A percentile compares a stretch with the other conserved stretches of the same genome.
phyloP scores from a whole-genome alignment of 1,140 invertebrate species.

The Galendromus occidentalis region DNA sequence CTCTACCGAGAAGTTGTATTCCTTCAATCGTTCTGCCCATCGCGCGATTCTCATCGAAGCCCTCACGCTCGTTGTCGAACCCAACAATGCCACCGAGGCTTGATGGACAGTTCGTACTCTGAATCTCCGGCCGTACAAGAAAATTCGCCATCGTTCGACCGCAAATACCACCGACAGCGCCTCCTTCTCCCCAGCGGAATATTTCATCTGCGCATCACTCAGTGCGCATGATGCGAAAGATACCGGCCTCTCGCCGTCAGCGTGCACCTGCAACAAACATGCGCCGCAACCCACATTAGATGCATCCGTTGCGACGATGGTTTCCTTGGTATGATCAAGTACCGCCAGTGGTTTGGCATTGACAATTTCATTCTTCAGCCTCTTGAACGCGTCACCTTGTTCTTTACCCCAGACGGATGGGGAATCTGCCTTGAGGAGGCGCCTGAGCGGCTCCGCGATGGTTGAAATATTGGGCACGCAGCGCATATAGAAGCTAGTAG shows the following conservation, averaged over 20 bases:
- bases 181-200: neutral
- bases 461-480: no score
- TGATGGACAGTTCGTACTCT: neutral
- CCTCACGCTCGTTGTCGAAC: neutral
- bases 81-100: neutral
- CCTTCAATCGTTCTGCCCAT: neutral
- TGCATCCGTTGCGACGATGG: neutral
- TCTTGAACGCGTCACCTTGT: neutral
- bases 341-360: no score
- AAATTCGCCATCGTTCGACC: neutral
- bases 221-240: neutral
- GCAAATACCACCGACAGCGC: neutral
- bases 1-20: neutral
- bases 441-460: no score
- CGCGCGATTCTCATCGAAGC: neutral
- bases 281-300: neutral
- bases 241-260: neutral
- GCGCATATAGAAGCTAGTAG: no score
- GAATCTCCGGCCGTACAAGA: no score
- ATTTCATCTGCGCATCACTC: neutral
- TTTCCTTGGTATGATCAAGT: no score
- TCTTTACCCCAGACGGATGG: neutral
- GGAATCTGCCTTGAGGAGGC: neutral
- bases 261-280: neutral
- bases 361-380: no score